Evolutionary conservation across 2,113 vertebrate species (phyloP).

Genomic region (Equus przewalskii): DNA sequence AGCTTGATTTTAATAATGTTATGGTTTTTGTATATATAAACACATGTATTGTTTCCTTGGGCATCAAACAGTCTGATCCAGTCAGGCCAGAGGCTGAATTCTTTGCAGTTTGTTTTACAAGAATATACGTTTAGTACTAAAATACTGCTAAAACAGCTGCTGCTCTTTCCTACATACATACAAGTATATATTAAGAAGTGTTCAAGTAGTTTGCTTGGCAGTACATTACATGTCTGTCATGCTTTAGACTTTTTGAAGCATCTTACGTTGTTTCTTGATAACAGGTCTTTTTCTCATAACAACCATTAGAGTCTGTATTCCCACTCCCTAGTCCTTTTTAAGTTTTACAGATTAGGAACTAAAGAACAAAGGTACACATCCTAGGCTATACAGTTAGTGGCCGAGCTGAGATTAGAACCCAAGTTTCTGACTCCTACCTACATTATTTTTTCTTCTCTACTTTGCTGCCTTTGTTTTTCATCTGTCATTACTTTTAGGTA

Average conservation of each 20-base stretch:
- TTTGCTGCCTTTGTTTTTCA: neutral
- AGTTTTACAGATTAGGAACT: neutral
- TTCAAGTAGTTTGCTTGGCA: neutral
- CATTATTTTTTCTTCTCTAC: neutral
- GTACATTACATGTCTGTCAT: neutral
- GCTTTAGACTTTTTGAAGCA: neutral
- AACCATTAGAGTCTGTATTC: neutral
- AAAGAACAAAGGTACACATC: neutral
- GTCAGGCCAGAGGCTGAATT: neutral
- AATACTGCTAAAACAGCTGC: neutral
- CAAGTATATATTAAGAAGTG: neutral
- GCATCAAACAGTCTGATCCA: neutral
- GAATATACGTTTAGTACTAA: neutral
- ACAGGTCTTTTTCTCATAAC: neutral
- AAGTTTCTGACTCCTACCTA: neutral
- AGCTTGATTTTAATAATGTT: slow-evolving; percentile 20
- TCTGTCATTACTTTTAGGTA: neutral
- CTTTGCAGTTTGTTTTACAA: neutral
- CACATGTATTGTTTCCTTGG: neutral
- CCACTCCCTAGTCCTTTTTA: neutral
- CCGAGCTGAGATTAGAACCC: neutral
- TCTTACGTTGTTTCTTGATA: neutral
- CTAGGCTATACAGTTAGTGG: neutral
- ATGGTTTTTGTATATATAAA: neutral
- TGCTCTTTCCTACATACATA: neutral